A percentile compares a stretch with the other conserved stretches of the same genome.
Evolutionary conservation across 1,140 invertebrate species (phyloP).

Genomic region (Scaptomyza hsui): DNA sequence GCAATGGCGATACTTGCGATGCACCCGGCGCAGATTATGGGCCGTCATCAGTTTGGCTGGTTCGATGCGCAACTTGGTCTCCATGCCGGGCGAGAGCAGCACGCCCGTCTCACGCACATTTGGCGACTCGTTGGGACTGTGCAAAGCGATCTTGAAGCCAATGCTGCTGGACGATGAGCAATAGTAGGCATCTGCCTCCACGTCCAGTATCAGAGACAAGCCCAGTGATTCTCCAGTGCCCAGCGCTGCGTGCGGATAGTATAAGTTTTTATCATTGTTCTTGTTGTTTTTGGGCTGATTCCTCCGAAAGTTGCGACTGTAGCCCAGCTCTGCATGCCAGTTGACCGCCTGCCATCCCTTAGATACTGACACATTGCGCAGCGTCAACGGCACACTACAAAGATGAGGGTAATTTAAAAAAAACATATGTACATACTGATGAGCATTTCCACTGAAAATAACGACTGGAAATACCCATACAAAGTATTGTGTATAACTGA

Average conservation of each 20-base stretch:
- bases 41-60: slow-evolving; percentile 88
- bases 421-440: too few relatives aligned
- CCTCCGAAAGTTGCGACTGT: too few relatives aligned
- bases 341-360: slow-evolving; percentile 84
- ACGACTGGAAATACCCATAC: too few relatives aligned
- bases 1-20: slow-evolving; percentile 88
- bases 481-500: background rate
- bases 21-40: slow-evolving; percentile 85
- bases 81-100: slow-evolving; percentile 87
- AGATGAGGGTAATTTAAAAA: too few relatives aligned
- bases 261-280: too few relatives aligned
- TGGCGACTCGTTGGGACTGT: slow-evolving; percentile 90
- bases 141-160: slow-evolving; percentile 89
- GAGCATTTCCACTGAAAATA: too few relatives aligned
- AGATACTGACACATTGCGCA: slow-evolving; percentile 44
- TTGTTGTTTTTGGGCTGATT: too few relatives aligned
- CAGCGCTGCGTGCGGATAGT: slow-evolving; percentile 87
- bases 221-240: slow-evolving; percentile 88
- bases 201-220: slow-evolving; percentile 89
- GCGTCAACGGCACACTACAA: background rate
- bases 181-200: slow-evolving; percentile 89
- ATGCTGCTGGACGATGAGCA: slow-evolving; percentile 90
- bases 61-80: slow-evolving; percentile 87
- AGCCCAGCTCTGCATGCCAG: slow-evolving; percentile 90
- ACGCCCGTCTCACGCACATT: slow-evolving; percentile 90